These are phyloP conservation scores for Raja brachyura DNA, from an alignment of 2,113 vertebrate species.

Conservation along the genomic window DNA sequence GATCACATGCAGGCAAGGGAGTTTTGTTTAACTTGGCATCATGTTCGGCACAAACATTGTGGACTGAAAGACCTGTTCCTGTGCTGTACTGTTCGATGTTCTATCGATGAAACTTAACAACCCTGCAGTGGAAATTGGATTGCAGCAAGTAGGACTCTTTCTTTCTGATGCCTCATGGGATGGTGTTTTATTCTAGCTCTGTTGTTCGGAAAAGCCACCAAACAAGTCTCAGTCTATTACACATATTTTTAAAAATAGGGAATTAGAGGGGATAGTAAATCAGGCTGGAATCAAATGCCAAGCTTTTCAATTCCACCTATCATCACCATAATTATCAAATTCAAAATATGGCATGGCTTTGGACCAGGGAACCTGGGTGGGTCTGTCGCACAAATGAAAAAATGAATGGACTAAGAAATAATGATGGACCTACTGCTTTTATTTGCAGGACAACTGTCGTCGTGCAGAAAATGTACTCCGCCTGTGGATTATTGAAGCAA, in stretches of 20 bases:
- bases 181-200: background rate
- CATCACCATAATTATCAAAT: background rate
- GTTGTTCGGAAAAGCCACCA: background rate
- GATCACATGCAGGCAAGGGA: too few species aligned
- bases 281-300: background rate
- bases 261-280: background rate
- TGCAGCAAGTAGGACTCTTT: background rate
- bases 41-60: too few species aligned
- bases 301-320: background rate
- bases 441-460: constrained; percentile 79
- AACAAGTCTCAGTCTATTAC: background rate
- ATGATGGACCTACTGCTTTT: constrained; percentile 23
- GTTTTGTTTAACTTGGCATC: too few species aligned
- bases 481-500: constrained; percentile 96
- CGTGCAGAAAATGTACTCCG: constrained; percentile 82
- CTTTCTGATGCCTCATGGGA: background rate
- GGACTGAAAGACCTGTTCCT: too few species aligned
- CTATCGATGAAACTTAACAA: too few species aligned
- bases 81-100: too few species aligned
- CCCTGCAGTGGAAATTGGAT: too few species aligned
- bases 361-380: background rate
- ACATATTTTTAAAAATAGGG: background rate
- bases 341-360: background rate
- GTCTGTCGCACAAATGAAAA: background rate
- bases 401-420: background rate